Conservation (phyloP, 2,888 invertebrate species). For the Ceriagrion tenellum region DNA sequence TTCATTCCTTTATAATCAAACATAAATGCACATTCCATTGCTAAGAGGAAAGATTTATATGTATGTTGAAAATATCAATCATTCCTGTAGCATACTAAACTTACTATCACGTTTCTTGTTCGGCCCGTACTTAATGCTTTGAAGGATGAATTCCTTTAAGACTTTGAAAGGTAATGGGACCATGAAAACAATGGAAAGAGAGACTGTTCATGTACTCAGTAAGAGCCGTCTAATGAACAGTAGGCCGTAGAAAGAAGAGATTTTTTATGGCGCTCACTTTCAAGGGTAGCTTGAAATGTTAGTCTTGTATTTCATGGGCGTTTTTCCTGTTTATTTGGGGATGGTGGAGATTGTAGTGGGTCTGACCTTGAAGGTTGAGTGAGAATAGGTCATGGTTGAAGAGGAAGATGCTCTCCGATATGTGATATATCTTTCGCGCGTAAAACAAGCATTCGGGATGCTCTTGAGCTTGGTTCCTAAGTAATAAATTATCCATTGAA, state of each 20-base stretch:
- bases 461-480: neutral
- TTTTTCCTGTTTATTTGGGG: constrained; percentile 14
- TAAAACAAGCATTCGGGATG: neutral
- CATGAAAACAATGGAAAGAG: too few species aligned
- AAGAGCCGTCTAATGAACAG: neutral
- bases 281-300: neutral
- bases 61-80: too few species aligned
- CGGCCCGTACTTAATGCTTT: too few species aligned
- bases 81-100: too few species aligned
- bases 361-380: neutral
- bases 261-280: neutral
- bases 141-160: too few species aligned
- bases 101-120: too few species aligned
- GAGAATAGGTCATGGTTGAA: constrained; percentile 26
- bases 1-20: too few species aligned
- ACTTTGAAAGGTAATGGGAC: too few species aligned
- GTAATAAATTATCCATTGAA: neutral
- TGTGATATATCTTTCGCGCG: neutral
- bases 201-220: neutral
- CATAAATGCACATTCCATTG: too few species aligned
- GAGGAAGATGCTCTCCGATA: neutral
- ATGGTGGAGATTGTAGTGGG: neutral
- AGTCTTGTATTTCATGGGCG: constrained; percentile 17
- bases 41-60: too few species aligned
- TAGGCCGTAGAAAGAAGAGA: neutral